These are phyloP conservation scores for Steromphala cineraria DNA, from an alignment of 2,888 invertebrate genomes.

Conservation along the genomic window DNA sequence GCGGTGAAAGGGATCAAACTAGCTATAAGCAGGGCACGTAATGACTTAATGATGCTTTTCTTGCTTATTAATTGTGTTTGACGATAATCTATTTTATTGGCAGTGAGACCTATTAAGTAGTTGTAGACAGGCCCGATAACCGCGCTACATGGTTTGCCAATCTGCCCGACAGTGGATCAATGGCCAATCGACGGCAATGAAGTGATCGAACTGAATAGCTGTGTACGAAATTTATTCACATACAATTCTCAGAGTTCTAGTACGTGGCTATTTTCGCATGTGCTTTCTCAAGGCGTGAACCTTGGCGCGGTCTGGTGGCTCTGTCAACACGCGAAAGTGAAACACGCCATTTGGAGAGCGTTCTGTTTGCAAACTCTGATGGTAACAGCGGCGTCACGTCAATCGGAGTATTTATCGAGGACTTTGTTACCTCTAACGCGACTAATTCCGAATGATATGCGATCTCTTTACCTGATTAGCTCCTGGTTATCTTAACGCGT, in stretches of 20 bases:
- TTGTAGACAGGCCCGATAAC: conserved; percentile 17
- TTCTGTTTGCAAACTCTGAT: not conserved
- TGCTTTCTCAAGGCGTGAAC: conserved; percentile 1
- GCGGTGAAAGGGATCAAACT: not conserved
- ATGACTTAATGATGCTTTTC: conserved; percentile 21
- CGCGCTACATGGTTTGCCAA: conserved; percentile 21
- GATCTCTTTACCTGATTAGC: too few relatives aligned
- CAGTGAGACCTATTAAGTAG: conserved; percentile 11
- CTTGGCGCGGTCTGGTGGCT: not conserved
- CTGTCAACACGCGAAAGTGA: not conserved
- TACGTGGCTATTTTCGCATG: not conserved
- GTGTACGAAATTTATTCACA: not conserved
- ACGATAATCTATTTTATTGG: conserved; percentile 11
- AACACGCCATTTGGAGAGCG: not conserved
- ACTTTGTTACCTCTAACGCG: not conserved
- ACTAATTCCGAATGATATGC: not conserved
- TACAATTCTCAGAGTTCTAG: not conserved
- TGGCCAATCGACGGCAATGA: not conserved
- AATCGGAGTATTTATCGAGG: not conserved
- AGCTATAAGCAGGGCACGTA: conserved; percentile 5
- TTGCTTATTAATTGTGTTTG: conserved; percentile 11
- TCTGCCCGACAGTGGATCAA: conserved; percentile 2
- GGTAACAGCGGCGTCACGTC: not conserved
- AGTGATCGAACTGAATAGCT: conserved; percentile 7
- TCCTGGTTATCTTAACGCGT: too few relatives aligned